Base-by-base conservation (phyloP, 2,888 invertebrate genomes). In the Halictus quadricinctus region DNA sequence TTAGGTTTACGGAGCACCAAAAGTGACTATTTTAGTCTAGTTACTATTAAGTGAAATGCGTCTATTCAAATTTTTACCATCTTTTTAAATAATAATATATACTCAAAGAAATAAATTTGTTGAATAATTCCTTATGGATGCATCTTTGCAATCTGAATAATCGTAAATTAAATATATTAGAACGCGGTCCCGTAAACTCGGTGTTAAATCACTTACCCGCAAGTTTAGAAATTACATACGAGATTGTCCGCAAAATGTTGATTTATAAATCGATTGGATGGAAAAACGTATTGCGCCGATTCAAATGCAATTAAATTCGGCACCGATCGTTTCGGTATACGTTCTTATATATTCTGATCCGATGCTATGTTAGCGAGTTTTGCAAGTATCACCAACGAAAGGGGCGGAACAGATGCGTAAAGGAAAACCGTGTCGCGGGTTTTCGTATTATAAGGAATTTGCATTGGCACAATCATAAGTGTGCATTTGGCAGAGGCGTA, bases 401-500 rank as follows among this genome's bases (percentile, higher is more conserved):
- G 12, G 66, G n/a, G 8, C 25, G 21, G 12, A n/a, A 48, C 76
- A 66, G 66, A 21, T 69, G 75, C 43, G 25, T 43, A 46, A 76
- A 48, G 6, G 64, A 76, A 46, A 46, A 64, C 46, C 29, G 43
- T 76, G 41, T 76, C 64, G 46, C 46, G 29, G 29, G 21, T 69
- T 83, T 72, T 76, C 50, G 41, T 74, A 69, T 72, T 48, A 48
- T n/a, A 21, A 84, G 74, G 36, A 74, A 80, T 66, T 74, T 46
- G 21, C 60, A 85, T 84, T 85, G 80, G 84, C 84, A 69, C 80
- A 58, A 85, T 78, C 58, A 29, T 76, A 50, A 48, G 29, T 58
- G n/a, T 80, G 84, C 69, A 85, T 79, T 86, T 85, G 86, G 79
- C 86, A 81, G 58, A 72, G 72, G 43, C 25, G n/a, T 81, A 81